phyloP scores from a whole-genome alignment of 1,140 invertebrate species.

The Lucilia cuprina region DNA sequence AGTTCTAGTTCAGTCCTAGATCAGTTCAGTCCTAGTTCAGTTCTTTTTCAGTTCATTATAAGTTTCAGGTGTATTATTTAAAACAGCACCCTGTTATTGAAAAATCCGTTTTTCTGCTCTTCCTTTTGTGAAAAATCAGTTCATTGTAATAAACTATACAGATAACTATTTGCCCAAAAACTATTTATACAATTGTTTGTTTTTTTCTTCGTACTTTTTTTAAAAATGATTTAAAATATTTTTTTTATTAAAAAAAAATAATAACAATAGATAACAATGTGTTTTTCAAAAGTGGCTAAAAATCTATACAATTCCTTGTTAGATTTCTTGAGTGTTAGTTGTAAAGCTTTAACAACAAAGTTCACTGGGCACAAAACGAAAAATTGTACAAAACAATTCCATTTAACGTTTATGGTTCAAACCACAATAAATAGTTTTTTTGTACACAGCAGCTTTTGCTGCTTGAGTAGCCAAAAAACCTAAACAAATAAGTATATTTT shows the following conservation, averaged over 20 bases:
- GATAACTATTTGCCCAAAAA: not conserved
- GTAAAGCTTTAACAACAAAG: not conserved
- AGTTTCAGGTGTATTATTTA: too few relatives aligned
- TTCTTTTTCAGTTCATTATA: too few relatives aligned
- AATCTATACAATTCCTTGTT: slow-evolving; percentile 1
- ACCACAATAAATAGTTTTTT: not conserved
- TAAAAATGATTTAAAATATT: not conserved
- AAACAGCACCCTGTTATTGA: too few relatives aligned
- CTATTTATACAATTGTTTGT: slow-evolving; percentile 20
- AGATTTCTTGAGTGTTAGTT: slow-evolving; percentile 25
- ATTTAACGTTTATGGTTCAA: slow-evolving; percentile 9
- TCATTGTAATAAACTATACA: slow-evolving; percentile 7
- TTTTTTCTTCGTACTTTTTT: not conserved
- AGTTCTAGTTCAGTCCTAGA: too few relatives aligned
- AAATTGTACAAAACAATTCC: not conserved
- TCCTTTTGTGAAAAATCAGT: not conserved
- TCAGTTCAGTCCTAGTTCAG: too few relatives aligned
- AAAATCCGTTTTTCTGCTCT: too few relatives aligned
- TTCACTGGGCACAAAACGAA: not conserved
- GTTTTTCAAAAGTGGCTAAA: not conserved
- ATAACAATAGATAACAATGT: slow-evolving; percentile 23
- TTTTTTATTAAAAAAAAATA: not conserved
- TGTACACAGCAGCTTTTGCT: slow-evolving; percentile 5
- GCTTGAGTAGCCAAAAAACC: not conserved
- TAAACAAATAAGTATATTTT: not conserved